A percentile compares a stretch with the other conserved stretches of the same genome.
These are phyloP conservation scores for Stichopus horrens DNA, from an alignment of 53 echinoderm and acorn worm species.

Conservation along the genomic window DNA sequence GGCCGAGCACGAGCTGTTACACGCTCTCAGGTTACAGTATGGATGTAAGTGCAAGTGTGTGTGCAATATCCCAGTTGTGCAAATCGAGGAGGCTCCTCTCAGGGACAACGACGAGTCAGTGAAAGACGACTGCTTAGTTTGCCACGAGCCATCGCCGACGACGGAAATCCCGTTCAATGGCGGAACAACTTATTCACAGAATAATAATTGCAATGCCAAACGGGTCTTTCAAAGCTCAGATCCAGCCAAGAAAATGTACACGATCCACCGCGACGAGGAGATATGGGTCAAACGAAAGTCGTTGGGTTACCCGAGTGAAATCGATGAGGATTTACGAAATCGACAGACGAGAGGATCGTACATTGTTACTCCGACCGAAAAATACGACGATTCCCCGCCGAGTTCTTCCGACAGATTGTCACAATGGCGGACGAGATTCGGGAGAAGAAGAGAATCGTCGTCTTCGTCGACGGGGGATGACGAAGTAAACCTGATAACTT, in stretches of 20 bases:
- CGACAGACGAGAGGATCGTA: background rate
- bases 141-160: background rate
- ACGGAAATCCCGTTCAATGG: background rate
- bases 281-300: constrained; percentile 32
- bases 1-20: constrained; percentile 10
- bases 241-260: background rate
- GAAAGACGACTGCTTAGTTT: background rate
- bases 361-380: background rate
- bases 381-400: too few relatives aligned
- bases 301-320: background rate
- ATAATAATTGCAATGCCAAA: constrained; percentile 32
- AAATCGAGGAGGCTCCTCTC: background rate
- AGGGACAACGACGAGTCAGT: background rate
- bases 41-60: constrained; percentile 26
- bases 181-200: background rate
- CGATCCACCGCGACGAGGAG: background rate
- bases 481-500: constrained; percentile 25
- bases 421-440: constrained; percentile 25
- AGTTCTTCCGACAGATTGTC: background rate
- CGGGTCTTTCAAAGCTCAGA: constrained; percentile 28
- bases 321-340: background rate
- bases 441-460: background rate
- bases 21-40: constrained; percentile 2
- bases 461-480: background rate
- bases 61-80: background rate